Percentiles rank a stretch among this genome's conserved stretches.
Conservation (phyloP, 2,797 vertebrate genomes). For the Synanceia verrucosa region DNA sequence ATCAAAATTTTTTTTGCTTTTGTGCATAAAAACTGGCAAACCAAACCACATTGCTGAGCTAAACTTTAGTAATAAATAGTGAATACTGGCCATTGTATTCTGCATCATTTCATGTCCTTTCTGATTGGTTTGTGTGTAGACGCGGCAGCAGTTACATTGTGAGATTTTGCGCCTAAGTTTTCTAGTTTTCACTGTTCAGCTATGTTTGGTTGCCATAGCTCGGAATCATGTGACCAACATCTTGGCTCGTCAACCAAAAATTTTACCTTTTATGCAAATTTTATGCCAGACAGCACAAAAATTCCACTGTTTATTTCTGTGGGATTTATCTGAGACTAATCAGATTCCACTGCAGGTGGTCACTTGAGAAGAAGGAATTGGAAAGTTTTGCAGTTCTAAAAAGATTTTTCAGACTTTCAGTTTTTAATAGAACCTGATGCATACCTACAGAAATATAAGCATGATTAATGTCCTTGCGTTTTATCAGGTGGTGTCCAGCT, state of each 20-base stretch:
- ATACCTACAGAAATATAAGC: background rate
- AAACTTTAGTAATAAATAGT: background rate
- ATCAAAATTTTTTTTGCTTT: background rate
- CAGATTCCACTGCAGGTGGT: background rate
- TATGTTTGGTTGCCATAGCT: no score
- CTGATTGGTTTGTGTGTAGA: background rate
- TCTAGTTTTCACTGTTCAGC: background rate
- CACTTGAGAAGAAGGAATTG: background rate
- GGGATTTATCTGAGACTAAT: background rate
- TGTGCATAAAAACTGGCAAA: no score
- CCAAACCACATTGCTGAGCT: no score
- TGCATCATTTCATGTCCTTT: background rate
- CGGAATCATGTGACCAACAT: background rate
- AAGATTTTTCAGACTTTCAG: background rate
- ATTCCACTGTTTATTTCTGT: background rate
- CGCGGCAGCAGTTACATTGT: background rate
- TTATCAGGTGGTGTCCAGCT: conserved; percentile 93
- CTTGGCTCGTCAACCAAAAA: background rate
- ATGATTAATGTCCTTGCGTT: background rate
- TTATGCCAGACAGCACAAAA: background rate
- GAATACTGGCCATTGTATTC: background rate
- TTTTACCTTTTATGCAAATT: no score
- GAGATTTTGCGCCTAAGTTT: background rate
- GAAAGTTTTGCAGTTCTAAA: background rate
- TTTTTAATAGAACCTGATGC: background rate